Conservation (phyloP, 2,888 invertebrate genomes). For the Dryobota labecula region DNA sequence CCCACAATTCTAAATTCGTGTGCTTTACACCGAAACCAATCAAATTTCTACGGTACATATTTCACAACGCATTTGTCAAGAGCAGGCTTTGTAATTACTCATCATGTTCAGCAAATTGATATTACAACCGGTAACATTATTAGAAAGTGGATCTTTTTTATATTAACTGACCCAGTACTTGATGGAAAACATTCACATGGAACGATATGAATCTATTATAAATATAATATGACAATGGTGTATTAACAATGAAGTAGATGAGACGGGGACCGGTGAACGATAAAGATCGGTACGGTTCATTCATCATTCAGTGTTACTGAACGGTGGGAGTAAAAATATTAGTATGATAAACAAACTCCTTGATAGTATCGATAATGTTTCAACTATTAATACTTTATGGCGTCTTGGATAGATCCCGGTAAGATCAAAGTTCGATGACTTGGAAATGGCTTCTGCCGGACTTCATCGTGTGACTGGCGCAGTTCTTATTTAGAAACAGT, state of each 20-base stretch:
- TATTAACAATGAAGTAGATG: slow-evolving; percentile 83
- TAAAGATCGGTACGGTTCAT: slow-evolving; percentile 80
- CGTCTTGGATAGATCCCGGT: slow-evolving; percentile 41
- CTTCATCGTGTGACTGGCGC: not conserved
- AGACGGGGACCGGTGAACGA: slow-evolving; percentile 71
- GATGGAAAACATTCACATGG: slow-evolving; percentile 74
- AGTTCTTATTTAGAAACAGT: not conserved
- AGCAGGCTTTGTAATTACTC: slow-evolving; percentile 85
- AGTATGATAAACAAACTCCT: slow-evolving; percentile 74
- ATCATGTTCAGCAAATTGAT: slow-evolving; percentile 86
- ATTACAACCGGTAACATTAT: slow-evolving; percentile 80
- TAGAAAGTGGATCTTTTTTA: slow-evolving; percentile 75
- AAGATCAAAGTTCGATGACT: slow-evolving; percentile 50
- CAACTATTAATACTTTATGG: slow-evolving; percentile 71
- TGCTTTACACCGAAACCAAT: slow-evolving; percentile 79
- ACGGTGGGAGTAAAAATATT: slow-evolving; percentile 73
- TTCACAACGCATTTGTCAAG: slow-evolving; percentile 88
- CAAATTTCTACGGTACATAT: slow-evolving; percentile 85
- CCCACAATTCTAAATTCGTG: slow-evolving; percentile 56
- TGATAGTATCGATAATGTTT: slow-evolving; percentile 73
- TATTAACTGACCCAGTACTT: slow-evolving; percentile 69
- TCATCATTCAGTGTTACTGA: slow-evolving; percentile 76
- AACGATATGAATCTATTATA: slow-evolving; percentile 81
- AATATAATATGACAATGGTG: slow-evolving; percentile 85
- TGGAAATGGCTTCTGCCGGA: slow-evolving; percentile 28